Evolutionary conservation across 1,140 invertebrate genomes (phyloP).

Genomic region (Laupala kohalensis): DNA sequence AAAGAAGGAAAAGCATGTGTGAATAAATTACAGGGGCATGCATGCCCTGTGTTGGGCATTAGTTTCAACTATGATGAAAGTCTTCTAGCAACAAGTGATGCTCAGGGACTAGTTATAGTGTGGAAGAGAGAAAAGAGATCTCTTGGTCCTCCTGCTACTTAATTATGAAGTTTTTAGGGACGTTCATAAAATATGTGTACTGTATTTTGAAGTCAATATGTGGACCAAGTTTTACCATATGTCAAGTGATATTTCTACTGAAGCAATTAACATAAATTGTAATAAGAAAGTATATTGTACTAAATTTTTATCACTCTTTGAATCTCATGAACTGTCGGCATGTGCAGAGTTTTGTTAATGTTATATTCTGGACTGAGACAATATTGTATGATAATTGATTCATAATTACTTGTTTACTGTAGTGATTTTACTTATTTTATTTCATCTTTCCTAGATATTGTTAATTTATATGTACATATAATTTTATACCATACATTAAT

Average conservation of each 20-base stretch:
- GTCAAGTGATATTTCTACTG: too few relatives aligned
- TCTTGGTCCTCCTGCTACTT: background rate
- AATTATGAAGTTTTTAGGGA: background rate
- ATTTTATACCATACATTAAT: too few relatives aligned
- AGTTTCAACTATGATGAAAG: slow-evolving; percentile 85
- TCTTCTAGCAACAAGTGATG: slow-evolving; percentile 70
- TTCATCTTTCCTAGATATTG: too few relatives aligned
- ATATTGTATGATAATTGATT: too few relatives aligned
- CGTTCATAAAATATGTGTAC: background rate
- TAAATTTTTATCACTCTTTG: too few relatives aligned
- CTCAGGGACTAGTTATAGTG: slow-evolving; percentile 70
- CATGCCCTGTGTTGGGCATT: slow-evolving; percentile 64
- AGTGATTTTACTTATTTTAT: too few relatives aligned
- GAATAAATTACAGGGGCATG: slow-evolving; percentile 74
- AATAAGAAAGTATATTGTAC: too few relatives aligned
- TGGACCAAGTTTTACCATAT: background rate
- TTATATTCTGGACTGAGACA: too few relatives aligned
- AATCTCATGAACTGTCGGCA: too few relatives aligned
- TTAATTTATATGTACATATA: too few relatives aligned
- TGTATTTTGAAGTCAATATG: background rate
- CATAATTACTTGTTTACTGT: too few relatives aligned
- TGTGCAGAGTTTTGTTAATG: too few relatives aligned
- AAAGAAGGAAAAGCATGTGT: slow-evolving; percentile 52
- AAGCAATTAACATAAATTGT: background rate
- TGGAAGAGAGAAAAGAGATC: slow-evolving; percentile 46